Evolutionary conservation across 2,113 vertebrate genomes (phyloP), one percentile per base, ranked within the genome.

Genomic region (Amia ocellicauda): DNA sequence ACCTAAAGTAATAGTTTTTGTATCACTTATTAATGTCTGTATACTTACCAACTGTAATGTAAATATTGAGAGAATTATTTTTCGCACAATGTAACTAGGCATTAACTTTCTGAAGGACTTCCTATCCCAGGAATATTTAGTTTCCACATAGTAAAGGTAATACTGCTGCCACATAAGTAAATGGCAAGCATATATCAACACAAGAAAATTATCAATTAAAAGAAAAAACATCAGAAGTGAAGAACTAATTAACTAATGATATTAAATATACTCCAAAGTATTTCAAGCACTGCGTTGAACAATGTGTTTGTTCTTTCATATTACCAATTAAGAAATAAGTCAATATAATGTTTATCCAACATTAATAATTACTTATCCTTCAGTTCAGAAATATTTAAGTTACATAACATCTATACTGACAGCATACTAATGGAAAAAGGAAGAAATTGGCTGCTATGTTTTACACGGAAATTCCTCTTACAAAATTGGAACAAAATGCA

Each of bases 401-500:
- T 47, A 47, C 5, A 36, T n/a, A 17, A 47, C n/a, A 36, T 36
- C 31, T 36, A 11, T 36, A 78, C 64, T 31, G 19, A 3, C 17
- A 19, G 16, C 20, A 67, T 75, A 63, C 29, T 64, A 69, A 67
- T 56, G 62, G 74, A 79, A 10, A 67, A 75, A 50, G 41, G 62
- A 75, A 60, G 60, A 47, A 47, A 47, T 56, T 45, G 60, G 50
- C 51, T 47, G 4, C 45, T 11, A 2, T 5, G 45, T 5, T 41
- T 56, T 7, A 66, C 24, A 49, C 51, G 67, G 69, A 58, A 59
- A 60, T 36, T 56, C 31, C 29, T 49, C 63, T 57, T 66, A 71
- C 74, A 27, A 29, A 83, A 68, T 69, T 68, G 75, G 71, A 74
- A 61, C 53, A 68, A 66, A 75, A 81, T 31, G 58, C 70, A 66